These are phyloP conservation scores for Lipophrys pholis DNA, from an alignment of 2,113 vertebrate species.

Conservation along the genomic window DNA sequence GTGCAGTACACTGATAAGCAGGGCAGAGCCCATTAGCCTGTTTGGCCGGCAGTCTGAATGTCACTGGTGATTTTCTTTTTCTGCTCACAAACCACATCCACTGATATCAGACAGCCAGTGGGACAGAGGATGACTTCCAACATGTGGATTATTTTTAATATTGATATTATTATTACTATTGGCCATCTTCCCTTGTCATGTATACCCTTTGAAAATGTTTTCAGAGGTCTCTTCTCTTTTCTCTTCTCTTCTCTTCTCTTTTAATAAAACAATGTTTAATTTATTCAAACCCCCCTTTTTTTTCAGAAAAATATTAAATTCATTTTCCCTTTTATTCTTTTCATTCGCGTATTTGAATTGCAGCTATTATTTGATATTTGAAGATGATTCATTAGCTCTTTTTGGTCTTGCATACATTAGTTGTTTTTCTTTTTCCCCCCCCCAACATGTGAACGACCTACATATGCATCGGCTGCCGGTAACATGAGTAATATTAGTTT, in stretches of 20 bases:
- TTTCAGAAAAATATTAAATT: too few relatives aligned
- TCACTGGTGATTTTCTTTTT: constrained; percentile 55
- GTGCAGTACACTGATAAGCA: constrained; percentile 64
- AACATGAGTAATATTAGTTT: too few relatives aligned
- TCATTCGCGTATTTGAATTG: too few relatives aligned
- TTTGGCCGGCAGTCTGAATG: constrained; percentile 62
- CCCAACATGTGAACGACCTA: too few relatives aligned
- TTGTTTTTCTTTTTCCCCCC: too few relatives aligned
- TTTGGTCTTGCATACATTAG: too few relatives aligned
- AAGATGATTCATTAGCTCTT: too few relatives aligned
- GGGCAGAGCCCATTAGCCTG: constrained; percentile 60
- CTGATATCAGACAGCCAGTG: constrained; percentile 30
- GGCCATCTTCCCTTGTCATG: constrained; percentile 16
- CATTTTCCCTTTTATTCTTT: too few relatives aligned
- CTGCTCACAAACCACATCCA: constrained; percentile 51
- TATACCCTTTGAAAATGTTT: background rate
- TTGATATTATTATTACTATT: background rate
- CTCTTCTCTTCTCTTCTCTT: constrained; percentile 5
- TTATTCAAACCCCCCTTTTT: too few relatives aligned
- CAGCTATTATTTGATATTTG: too few relatives aligned
- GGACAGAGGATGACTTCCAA: constrained; percentile 21
- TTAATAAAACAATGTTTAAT: too few relatives aligned
- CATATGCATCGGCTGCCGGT: too few relatives aligned
- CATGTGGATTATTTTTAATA: constrained; percentile 3
- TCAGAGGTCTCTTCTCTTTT: background rate